Percentiles rank a stretch among this genome's conserved stretches.
These are phyloP conservation scores for Pedicia rivosa DNA, from an alignment of 2,888 invertebrate species.

Conservation along the genomic window DNA sequence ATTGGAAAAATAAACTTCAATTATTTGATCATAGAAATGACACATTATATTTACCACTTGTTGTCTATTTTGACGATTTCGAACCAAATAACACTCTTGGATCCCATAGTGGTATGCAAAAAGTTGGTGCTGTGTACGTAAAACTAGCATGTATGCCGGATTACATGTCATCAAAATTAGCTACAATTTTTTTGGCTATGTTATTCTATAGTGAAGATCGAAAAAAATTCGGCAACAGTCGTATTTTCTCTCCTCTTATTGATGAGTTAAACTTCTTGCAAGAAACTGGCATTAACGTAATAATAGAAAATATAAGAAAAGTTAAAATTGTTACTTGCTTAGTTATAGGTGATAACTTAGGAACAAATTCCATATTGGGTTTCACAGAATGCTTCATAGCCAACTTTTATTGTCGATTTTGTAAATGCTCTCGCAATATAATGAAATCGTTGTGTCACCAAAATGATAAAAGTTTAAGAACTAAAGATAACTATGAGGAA, in stretches of 20 bases:
- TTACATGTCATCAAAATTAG: slow-evolving; percentile 1
- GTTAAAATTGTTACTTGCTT: slow-evolving; percentile 1
- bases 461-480: background rate
- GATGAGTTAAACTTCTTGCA: background rate
- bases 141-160: slow-evolving; percentile 2
- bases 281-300: background rate
- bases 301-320: background rate
- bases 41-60: background rate
- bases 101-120: slow-evolving; percentile 1
- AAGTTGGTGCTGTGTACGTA: slow-evolving; percentile 1
- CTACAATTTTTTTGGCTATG: slow-evolving; percentile 2
- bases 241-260: background rate
- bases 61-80: slow-evolving; percentile 2
- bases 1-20: background rate
- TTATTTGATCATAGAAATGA: background rate
- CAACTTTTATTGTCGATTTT: background rate
- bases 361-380: background rate
- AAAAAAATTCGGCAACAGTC: background rate
- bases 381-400: background rate
- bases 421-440: background rate
- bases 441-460: background rate
- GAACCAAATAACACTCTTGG: slow-evolving; percentile 1
- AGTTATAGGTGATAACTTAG: slow-evolving; percentile 4
- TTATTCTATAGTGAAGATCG: slow-evolving; percentile 4
- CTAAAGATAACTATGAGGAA: background rate